A percentile compares a stretch with the other conserved stretches of the same genome.
Conservation (phyloP, 2,888 invertebrate species). For the Netelia virgata region DNA sequence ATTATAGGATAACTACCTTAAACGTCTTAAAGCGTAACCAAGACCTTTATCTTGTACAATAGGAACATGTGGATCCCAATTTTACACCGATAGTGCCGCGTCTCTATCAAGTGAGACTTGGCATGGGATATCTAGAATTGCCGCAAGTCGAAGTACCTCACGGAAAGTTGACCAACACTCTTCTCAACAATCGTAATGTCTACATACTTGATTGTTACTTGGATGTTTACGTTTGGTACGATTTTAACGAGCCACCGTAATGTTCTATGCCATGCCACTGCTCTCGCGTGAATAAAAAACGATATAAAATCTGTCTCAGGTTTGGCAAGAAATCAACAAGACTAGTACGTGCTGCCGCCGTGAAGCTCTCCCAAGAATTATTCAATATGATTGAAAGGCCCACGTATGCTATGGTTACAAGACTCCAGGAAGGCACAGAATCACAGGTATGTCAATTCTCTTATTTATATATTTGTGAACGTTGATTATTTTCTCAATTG, state of each 20-base stretch:
- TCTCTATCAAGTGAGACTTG: constrained; percentile 97
- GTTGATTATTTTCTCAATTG: background rate
- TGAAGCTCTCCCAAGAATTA: constrained; percentile 98
- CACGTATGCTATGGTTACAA: constrained; percentile 93
- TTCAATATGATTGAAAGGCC: constrained; percentile 97
- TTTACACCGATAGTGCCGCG: constrained; percentile 90
- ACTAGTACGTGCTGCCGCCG: constrained; percentile 96
- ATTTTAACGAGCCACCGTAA: constrained; percentile 45
- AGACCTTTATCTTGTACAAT: background rate
- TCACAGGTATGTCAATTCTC: constrained; percentile 87
- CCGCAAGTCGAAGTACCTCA: constrained; percentile 95
- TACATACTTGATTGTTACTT: constrained; percentile 98
- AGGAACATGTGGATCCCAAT: constrained; percentile 91
- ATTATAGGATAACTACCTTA: no score
- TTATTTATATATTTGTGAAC: background rate
- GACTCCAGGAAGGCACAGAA: constrained; percentile 96
- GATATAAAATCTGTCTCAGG: constrained; percentile 85
- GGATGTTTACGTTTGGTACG: constrained; percentile 97
- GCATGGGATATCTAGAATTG: constrained; percentile 99
- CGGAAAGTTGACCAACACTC: constrained; percentile 90
- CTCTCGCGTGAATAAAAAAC: background rate
- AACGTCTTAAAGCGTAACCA: no score
- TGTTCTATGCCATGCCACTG: background rate
- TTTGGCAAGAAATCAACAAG: constrained; percentile 99
- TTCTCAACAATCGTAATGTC: constrained; percentile 96